A percentile compares a stretch with the other conserved stretches of the same genome.
Evolutionary conservation across 37 sponge, comb jelly and placozoan species (phyloP).

Genomic region (Halisarca cf. caerulea): DNA sequence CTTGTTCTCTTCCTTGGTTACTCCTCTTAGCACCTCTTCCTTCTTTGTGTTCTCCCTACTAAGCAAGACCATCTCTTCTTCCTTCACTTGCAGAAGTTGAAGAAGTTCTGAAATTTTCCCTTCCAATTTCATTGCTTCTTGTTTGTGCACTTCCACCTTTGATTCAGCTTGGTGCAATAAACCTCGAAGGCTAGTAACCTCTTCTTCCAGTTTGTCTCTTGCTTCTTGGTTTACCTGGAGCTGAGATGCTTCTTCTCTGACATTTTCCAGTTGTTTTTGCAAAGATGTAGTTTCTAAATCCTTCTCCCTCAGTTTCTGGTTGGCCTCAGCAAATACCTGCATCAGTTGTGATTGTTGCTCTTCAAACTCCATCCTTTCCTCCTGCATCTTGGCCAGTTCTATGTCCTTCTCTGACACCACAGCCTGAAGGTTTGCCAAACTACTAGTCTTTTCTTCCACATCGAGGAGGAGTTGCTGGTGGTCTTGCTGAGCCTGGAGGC

Average conservation of each 20-base stretch:
- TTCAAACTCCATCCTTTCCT: not conserved
- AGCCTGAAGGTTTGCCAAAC: not conserved
- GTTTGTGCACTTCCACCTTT: not conserved
- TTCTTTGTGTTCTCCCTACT: not conserved
- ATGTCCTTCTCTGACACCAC: not conserved
- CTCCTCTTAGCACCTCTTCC: not conserved
- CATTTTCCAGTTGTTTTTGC: not conserved
- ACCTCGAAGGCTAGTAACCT: not conserved
- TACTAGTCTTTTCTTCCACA: not conserved
- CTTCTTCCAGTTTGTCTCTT: not conserved
- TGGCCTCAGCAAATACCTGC: not conserved
- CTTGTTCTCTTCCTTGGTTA: not conserved
- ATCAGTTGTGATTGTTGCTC: not conserved
- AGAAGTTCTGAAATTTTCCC: not conserved
- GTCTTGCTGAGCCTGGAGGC: too few relatives aligned
- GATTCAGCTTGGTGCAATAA: not conserved
- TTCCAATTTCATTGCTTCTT: not conserved
- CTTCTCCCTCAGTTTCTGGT: conserved; percentile 9
- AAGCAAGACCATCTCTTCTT: not conserved
- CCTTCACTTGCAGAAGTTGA: not conserved
- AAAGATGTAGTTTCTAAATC: not conserved
- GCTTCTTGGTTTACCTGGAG: not conserved
- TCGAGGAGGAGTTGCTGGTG: too few relatives aligned
- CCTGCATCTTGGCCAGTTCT: not conserved
- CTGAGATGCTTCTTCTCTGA: not conserved